Evolutionary conservation across 2,888 invertebrate species (phyloP).

Genomic region (Tenthredo notha): DNA sequence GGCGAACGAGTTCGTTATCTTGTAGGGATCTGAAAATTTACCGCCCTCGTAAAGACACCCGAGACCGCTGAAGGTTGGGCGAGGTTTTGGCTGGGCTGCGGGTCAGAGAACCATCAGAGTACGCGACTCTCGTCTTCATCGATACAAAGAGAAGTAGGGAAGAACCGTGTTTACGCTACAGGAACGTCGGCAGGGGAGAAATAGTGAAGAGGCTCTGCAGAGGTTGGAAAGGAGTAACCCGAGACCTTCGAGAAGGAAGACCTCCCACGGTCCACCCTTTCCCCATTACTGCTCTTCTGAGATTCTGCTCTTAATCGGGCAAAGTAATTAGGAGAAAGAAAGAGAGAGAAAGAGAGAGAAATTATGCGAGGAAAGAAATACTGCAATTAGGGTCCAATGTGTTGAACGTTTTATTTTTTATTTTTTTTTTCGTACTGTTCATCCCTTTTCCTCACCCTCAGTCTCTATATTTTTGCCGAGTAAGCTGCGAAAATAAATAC

Average conservation of each 20-base stretch:
- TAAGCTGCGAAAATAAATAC: conserved; percentile 48
- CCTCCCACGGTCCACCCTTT: conserved; percentile 28
- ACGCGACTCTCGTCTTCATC: conserved; percentile 43
- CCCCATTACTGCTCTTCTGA: neutral
- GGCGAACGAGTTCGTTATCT: conserved; percentile 40
- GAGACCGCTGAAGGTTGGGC: conserved; percentile 21
- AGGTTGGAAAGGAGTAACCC: conserved; percentile 19
- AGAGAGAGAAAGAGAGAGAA: neutral
- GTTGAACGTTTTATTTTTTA: neutral
- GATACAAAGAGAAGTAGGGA: conserved; percentile 35
- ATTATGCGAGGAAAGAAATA: conserved; percentile 15
- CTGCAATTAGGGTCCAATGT: neutral
- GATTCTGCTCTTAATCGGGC: conserved; percentile 37
- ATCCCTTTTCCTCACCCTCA: neutral
- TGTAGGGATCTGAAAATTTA: conserved; percentile 36
- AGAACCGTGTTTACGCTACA: conserved; percentile 19
- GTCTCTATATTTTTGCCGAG: neutral
- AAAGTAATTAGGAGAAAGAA: conserved; percentile 4
- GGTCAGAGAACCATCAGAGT: conserved; percentile 21
- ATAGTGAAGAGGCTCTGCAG: conserved; percentile 9
- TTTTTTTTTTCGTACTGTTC: neutral
- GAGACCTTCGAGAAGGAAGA: conserved; percentile 36
- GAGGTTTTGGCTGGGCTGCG: neutral
- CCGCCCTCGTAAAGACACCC: conserved; percentile 41
- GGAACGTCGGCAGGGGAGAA: neutral